Conservation (phyloP, 2,113 vertebrate species). For the Syngnathus typhle region DNA sequence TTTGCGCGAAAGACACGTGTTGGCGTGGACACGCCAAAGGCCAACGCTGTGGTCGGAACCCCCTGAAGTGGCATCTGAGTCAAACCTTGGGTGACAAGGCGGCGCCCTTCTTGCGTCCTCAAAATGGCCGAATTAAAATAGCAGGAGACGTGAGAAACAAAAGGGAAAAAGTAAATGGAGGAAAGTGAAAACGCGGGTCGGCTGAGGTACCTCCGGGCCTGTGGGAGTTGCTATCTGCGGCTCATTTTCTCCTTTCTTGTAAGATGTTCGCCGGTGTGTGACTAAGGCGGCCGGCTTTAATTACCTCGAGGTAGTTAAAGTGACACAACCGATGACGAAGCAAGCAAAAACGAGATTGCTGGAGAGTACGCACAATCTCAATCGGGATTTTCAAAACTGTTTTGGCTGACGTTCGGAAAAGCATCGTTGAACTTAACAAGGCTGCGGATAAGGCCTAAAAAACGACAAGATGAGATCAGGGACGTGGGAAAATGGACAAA, state of each 20-base stretch:
- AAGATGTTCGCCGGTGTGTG: conserved; percentile 36
- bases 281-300: conserved; percentile 57
- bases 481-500: not conserved
- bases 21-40: conserved; percentile 46
- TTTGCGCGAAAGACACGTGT: conserved; percentile 24
- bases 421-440: not conserved
- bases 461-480: not conserved
- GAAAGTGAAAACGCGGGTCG: conserved; percentile 9
- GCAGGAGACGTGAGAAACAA: conserved; percentile 13
- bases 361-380: not conserved
- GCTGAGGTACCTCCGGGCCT: conserved; percentile 10
- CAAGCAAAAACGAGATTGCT: not conserved
- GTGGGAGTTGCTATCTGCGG: not conserved
- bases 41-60: conserved; percentile 29
- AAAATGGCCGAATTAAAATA: conserved; percentile 15
- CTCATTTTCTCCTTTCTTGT: conserved; percentile 5
- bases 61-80: conserved; percentile 50
- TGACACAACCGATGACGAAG: not conserved
- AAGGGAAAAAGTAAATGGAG: conserved; percentile 4
- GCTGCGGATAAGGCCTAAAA: not conserved
- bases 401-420: not conserved
- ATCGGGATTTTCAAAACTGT: not conserved
- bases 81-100: conserved; percentile 63
- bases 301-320: conserved; percentile 23
- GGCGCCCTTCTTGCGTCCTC: conserved; percentile 48